Conservation (phyloP, 1,140 invertebrate genomes). For the Druon quercuslanigerum region DNA sequence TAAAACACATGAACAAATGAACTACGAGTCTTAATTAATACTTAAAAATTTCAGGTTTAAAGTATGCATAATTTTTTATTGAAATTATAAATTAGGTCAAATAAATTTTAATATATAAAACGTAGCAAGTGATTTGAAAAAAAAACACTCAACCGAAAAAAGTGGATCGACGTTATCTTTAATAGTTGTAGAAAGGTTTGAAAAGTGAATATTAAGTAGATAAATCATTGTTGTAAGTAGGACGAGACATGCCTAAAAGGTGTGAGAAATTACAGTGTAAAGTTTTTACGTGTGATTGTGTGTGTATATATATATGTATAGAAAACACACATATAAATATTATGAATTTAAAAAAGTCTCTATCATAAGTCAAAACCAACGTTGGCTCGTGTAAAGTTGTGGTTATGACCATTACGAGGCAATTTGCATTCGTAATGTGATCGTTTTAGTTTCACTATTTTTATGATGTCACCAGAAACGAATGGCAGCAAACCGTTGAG, state of each 20-base stretch:
- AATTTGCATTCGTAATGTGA: slow-evolving; percentile 22
- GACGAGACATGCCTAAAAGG: slow-evolving; percentile 25
- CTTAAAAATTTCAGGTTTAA: too few species aligned
- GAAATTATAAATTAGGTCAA: too few species aligned
- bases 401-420: slow-evolving; percentile 22
- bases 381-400: background rate
- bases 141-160: background rate
- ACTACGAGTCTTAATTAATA: too few species aligned
- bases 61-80: too few species aligned
- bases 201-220: slow-evolving; percentile 16
- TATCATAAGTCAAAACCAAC: background rate
- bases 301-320: background rate
- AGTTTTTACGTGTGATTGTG: background rate
- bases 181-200: slow-evolving; percentile 17
- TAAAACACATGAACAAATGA: too few species aligned
- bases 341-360: background rate
- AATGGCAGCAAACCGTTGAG: background rate
- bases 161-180: background rate
- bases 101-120: background rate
- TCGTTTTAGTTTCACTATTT: slow-evolving; percentile 41
- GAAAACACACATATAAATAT: background rate
- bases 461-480: slow-evolving; percentile 47
- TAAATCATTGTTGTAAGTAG: slow-evolving; percentile 22
- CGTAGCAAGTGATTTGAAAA: background rate
- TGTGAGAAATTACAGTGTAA: slow-evolving; percentile 10